Base-by-base conservation (phyloP, 2,888 invertebrate genomes). In the Cyrtodaria siliqua region DNA sequence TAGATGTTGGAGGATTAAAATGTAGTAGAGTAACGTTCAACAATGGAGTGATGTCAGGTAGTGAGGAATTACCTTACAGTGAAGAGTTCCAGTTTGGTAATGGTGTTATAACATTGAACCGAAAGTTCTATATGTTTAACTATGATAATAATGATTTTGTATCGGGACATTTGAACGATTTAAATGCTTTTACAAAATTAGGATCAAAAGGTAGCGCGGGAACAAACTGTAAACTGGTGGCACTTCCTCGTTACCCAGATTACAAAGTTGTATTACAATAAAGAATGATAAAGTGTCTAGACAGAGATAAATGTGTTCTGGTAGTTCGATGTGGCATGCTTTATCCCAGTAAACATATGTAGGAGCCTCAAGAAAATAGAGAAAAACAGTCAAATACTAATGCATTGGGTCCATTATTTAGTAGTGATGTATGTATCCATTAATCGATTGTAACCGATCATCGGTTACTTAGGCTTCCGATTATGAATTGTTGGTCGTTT, bases 31-130 rank as follows among this genome's bases (percentile, higher is more conserved):
- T 16, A 44, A 16, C 4, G 9, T 44, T 18, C 9, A 44, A 16
- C 4, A 16, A 3, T 9, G 16, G 6, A 16, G 49, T 49, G 1
- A 23, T 44, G n/a, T 16, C 6, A 8, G 33, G 49, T 3, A 56
- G 33, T 8, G 50, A 50, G 14, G 18, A 27, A 38, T 26, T 66
- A 18, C 40, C 55, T 16, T 60, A 49, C 16, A 47, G 16, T 40
- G 29, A 72, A 18, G 29, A 60, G 1, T 26, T 72, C 18, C 20
- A 59, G 14, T 61, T 72, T 56, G 72, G 64, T 14, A 60, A 72
- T 27, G 55, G 38, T 24, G 20, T 38, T 18, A 14, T 33, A 2
- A 26, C 26, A 14, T 49, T 40, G 33, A 42, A 61, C 23, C 40
- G 60, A 23, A 53, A 61, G 20, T 66, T 66, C 44, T 72, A 66